Evolutionary conservation across 2,797 vertebrate genomes (phyloP), one percentile per base, ranked within the genome.

Genomic region (Siniperca obscura): DNA sequence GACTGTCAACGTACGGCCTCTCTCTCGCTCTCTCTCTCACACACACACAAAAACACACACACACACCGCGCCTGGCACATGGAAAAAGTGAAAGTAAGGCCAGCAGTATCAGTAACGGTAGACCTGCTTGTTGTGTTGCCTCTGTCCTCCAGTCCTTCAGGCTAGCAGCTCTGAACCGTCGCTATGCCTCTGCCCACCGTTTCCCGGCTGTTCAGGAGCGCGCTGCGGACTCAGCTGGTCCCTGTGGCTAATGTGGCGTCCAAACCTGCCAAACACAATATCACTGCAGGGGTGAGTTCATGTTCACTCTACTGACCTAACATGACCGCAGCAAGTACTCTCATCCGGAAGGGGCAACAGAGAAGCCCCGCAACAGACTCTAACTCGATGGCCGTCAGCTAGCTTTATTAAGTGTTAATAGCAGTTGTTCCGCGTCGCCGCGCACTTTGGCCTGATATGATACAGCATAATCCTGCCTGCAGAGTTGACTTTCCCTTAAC

Each of bases 201-300:
- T 13, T 92, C 93, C n/a, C 78, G 82, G 8, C 53, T 95, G 22
- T 70, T 95, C 56, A 86, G 89, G 73, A 76, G 74, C 74, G 80
- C 88, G 7, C 72, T 93, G 68, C 91, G 80, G 82, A 83, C 84
- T 5, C 87, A 86, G 22, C 34, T 93, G 64, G 52, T 80, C 14
- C 83, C 81, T 0, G 90, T 21, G 74, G 93, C 90, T 2, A 84
- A 86, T 3, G 0, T 92, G 53, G 17, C 86, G 19, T 16, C 76
- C 12, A 95, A 95, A 76, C 94, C 95, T 7, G 89, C 95, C 36
- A 93, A 94, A 69, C 76, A 94, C 38, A 13, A 13, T 0, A 0
- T 95, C 22, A 50, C 83, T 19, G 22, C 50, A 0, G 88, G 73
- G 89, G 95, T 95, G 88, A 95, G 95, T 93, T 34, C 21, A 17